Conservation (phyloP, 2,888 invertebrate genomes). For the Amphipoea oculea region DNA sequence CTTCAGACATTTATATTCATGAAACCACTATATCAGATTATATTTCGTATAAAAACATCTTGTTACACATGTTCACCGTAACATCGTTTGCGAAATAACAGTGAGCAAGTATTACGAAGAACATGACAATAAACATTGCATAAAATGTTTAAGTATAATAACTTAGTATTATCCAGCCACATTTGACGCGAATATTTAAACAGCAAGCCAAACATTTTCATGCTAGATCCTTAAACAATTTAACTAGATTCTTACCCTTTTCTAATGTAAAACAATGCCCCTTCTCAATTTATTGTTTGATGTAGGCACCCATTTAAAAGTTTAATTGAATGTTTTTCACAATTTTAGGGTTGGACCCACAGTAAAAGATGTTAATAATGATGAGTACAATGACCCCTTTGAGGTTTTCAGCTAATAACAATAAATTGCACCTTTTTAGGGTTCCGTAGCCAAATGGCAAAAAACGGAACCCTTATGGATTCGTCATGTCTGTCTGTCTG, state of each 20-base stretch:
- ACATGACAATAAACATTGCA: slow-evolving; percentile 40
- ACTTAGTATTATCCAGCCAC: not conserved
- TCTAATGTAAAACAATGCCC: not conserved
- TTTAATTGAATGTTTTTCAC: not conserved
- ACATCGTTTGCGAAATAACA: slow-evolving; percentile 42
- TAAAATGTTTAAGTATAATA: not conserved
- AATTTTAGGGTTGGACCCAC: not conserved
- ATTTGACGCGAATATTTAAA: not conserved
- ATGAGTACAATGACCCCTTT: not conserved
- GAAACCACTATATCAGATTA: slow-evolving; percentile 18
- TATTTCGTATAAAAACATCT: slow-evolving; percentile 9
- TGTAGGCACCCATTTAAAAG: not conserved
- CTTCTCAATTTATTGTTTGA: not conserved
- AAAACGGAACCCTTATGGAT: too few species aligned
- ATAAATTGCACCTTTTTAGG: too few species aligned
- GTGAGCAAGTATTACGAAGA: slow-evolving; percentile 22
- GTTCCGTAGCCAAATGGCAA: too few species aligned
- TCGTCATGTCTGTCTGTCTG: too few species aligned
- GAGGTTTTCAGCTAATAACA: too few species aligned
- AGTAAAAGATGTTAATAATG: too few species aligned
- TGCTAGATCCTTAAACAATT: not conserved
- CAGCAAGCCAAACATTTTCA: too few species aligned
- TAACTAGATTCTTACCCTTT: too few species aligned
- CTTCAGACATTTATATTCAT: not conserved
- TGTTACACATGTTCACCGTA: slow-evolving; percentile 13